These are phyloP conservation scores for Zeuzera pyrina DNA, from an alignment of 2,888 invertebrate species.

Conservation along the genomic window DNA sequence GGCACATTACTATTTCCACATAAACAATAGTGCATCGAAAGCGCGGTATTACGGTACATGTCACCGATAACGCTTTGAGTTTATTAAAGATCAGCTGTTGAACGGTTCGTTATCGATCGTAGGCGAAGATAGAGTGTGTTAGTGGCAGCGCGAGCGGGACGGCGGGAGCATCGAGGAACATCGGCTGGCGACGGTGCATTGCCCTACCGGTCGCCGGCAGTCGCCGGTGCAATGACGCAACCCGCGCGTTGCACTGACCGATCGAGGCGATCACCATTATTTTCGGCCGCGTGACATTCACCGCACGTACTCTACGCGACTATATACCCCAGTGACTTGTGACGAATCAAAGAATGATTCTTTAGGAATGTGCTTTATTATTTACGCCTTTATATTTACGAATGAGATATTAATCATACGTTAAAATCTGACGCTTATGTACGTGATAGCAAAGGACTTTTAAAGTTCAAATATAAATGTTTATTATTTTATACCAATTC, in stretches of 20 bases:
- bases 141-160: slow-evolving; percentile 27
- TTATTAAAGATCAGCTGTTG: slow-evolving; percentile 58
- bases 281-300: slow-evolving; percentile 62
- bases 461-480: background rate
- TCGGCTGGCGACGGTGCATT: slow-evolving; percentile 47
- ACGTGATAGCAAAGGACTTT: slow-evolving; percentile 5
- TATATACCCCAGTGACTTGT: too few species aligned
- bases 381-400: slow-evolving; percentile 6
- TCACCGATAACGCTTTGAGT: slow-evolving; percentile 16
- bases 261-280: slow-evolving; percentile 36
- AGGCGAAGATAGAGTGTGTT: slow-evolving; percentile 29
- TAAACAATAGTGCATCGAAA: too few species aligned
- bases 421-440: slow-evolving; percentile 26
- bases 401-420: slow-evolving; percentile 28
- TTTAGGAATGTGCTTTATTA: slow-evolving; percentile 11
- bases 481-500: too few species aligned
- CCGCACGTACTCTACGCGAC: slow-evolving; percentile 35
- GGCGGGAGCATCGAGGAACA: slow-evolving; percentile 19
- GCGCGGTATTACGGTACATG: too few species aligned
- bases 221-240: slow-evolving; percentile 55
- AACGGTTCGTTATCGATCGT: slow-evolving; percentile 44
- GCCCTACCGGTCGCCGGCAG: slow-evolving; percentile 60
- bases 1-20: too few species aligned
- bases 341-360: slow-evolving; percentile 41
- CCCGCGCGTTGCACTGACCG: slow-evolving; percentile 62